phyloP scores from a whole-genome alignment of 2,797 vertebrate genomes.

The Mycteria americana region DNA sequence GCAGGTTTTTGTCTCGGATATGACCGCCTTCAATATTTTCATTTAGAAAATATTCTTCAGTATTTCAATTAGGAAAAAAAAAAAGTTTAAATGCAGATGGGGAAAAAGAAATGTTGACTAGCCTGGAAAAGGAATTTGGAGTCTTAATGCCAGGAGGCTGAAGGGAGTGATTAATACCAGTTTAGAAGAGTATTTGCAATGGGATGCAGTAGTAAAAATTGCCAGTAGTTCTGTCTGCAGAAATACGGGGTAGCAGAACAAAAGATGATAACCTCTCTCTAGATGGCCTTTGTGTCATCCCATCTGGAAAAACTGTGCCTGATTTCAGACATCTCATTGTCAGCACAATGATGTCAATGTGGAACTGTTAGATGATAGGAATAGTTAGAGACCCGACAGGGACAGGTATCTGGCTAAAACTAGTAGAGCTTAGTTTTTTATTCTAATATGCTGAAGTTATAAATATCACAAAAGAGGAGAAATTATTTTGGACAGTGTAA shows the following conservation, averaged over 20 bases:
- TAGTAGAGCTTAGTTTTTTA: background rate
- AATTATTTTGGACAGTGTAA: background rate
- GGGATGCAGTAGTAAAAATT: background rate
- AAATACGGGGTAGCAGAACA: background rate
- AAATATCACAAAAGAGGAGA: background rate
- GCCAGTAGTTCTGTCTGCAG: background rate
- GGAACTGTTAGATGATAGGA: background rate
- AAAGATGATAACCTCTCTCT: background rate
- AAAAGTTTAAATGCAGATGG: background rate
- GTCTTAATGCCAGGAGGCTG: background rate
- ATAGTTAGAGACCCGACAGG: background rate
- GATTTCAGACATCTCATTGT: background rate
- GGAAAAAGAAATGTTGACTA: background rate
- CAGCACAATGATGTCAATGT: background rate
- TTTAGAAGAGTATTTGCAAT: background rate
- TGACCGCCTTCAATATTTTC: background rate
- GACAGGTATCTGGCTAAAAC: background rate
- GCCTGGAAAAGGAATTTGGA: background rate
- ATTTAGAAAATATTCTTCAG: background rate
- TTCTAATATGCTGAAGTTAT: background rate
- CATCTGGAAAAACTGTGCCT: background rate
- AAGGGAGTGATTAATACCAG: background rate
- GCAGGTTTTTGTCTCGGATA: background rate
- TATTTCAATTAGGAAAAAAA: background rate
- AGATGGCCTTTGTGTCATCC: background rate